These are phyloP conservation scores for Jacana jacana DNA, from an alignment of 2,113 vertebrate genomes.

Conservation along the genomic window DNA sequence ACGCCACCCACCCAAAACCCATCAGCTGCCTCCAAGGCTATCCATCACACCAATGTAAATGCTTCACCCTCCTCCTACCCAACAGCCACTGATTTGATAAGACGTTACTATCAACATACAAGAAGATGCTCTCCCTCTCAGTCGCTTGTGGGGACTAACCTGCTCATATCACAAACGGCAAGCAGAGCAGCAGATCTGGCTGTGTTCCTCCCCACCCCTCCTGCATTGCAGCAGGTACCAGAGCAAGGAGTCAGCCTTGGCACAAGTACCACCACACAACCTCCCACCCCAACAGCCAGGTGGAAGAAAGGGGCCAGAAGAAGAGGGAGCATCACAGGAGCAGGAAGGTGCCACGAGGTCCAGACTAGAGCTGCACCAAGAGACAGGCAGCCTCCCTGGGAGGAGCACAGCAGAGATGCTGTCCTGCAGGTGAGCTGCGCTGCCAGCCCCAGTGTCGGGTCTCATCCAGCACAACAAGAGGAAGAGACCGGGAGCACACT, in stretches of 20 bases:
- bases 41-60: not conserved
- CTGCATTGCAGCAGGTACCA: not conserved
- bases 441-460: fast-evolving
- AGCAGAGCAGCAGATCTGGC: not conserved
- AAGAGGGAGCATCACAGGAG: not conserved
- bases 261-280: not conserved
- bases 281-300: not conserved
- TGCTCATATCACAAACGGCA: not conserved
- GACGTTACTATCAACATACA: fast-evolving
- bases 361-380: fast-evolving
- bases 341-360: fast-evolving
- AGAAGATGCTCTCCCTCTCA: not conserved
- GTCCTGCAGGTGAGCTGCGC: not conserved
- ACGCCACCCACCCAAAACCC: not conserved
- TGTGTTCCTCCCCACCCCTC: not conserved
- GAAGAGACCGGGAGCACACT: not conserved
- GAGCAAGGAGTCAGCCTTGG: not conserved
- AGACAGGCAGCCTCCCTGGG: fast-evolving
- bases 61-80: not conserved
- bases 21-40: not conserved
- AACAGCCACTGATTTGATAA: not conserved
- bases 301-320: not conserved
- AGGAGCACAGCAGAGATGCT: not conserved
- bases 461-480: fast-evolving
- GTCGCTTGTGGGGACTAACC: not conserved